Evolutionary conservation across 2,797 vertebrate genomes (phyloP), one percentile per base, ranked within the genome.

Genomic region (Pitangus sulphuratus): DNA sequence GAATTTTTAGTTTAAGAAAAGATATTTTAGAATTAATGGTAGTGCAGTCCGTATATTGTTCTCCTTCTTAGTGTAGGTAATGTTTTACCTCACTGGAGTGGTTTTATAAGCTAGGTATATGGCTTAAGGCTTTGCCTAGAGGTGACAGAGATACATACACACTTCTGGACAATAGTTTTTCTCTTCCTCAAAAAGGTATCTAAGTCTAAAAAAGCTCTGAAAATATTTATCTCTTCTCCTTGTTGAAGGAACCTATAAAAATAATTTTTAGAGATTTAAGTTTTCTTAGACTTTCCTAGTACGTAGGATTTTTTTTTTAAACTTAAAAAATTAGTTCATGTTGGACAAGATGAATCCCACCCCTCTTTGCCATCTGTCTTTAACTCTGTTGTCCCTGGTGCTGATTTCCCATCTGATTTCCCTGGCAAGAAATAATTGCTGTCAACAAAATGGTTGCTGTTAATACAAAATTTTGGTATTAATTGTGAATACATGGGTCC

Each of bases 311-410:
- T 89, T 90, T 90, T 57, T 57, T 3, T 18, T 5, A 51, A 95
- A 84, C 48, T 81, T 77, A n/a, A 50, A 86, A 89, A 85, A 74
- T 68, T 75, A 70, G 70, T 95, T 77, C 20, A 14, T 77, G 40
- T 95, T 90, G 94, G 76, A 80, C 89, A 90, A 92, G 87, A 87
- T 87, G 48, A 92, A 90, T 87, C 87, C 78, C 75, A 95, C 89
- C 94, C 72, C 82, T 97, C 87, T 94, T 83, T 93, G 78, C 95
- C 95, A 94, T 96, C 90, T 94, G 93, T 91, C 92, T 92, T 94
- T 93, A 96, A 96, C 92, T 94, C 89, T 87, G 87, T 96, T 96
- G 82, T 96, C 90, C 89, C 87, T 94, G 82, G 84, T 94, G 89
- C 78, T 87, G 79, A 89, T 93, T 95, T 89, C 64, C 94, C 96